Percentiles rank a stretch among this genome's conserved stretches.
phyloP scores from a whole-genome alignment of 2,113 vertebrate species.

The Nothobranchius furzeri region DNA sequence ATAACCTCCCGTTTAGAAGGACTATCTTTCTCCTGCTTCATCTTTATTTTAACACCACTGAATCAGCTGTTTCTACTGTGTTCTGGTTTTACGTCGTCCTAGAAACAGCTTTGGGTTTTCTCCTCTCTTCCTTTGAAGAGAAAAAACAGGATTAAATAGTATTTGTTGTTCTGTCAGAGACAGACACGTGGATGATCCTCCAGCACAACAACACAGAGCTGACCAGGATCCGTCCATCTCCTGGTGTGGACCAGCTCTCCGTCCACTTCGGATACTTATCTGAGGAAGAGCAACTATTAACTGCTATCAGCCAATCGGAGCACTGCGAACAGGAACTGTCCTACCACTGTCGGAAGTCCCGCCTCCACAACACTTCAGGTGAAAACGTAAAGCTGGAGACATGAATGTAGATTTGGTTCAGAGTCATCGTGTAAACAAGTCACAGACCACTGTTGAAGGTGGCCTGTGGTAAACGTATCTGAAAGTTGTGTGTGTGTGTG shows the following conservation, averaged over 20 bases:
- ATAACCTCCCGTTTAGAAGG: background rate
- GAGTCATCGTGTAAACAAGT: too few species aligned
- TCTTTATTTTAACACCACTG: background rate
- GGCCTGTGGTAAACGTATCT: too few species aligned
- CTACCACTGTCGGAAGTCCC: conserved; percentile 93
- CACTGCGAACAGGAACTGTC: conserved; percentile 89
- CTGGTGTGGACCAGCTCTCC: conserved; percentile 69
- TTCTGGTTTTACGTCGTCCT: too few species aligned
- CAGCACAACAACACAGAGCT: conserved; percentile 91
- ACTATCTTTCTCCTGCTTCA: background rate
- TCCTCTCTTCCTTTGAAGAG: too few species aligned
- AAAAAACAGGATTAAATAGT: background rate
- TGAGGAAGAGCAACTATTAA: conserved; percentile 83
- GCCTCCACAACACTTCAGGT: conserved; percentile 85
- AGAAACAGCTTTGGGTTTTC: too few species aligned
- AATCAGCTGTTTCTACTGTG: too few species aligned
- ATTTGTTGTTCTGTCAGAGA: conserved; percentile 38
- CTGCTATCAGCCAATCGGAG: conserved; percentile 84
- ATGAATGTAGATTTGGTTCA: too few species aligned
- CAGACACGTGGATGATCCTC: conserved; percentile 87
- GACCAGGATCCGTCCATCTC: conserved; percentile 81
- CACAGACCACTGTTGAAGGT: too few species aligned
- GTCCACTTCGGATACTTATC: conserved; percentile 86
- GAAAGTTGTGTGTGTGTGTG: too few species aligned
- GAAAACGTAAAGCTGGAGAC: background rate